These are phyloP conservation scores for Mythimna vitellina DNA, from an alignment of 2,888 invertebrate genomes.

Conservation along the genomic window DNA sequence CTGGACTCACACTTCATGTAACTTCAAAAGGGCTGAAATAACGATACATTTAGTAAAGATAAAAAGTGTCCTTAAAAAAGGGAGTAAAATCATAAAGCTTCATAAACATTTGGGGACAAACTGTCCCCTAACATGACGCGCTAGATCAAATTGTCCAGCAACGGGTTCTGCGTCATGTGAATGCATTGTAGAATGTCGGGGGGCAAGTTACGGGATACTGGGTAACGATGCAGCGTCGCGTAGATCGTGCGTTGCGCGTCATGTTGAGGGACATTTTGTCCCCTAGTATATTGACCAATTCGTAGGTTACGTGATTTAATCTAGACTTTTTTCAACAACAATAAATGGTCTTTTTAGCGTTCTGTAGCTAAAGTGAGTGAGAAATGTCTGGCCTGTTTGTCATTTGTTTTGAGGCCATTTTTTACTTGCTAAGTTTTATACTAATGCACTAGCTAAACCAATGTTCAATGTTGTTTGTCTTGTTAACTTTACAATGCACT, in stretches of 20 bases:
- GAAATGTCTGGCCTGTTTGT: constrained; percentile 22
- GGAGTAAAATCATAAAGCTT: not conserved
- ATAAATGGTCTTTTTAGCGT: constrained; percentile 45
- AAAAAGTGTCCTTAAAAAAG: constrained; percentile 45
- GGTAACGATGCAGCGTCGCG: no score
- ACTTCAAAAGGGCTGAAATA: constrained; percentile 26
- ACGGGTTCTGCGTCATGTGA: no score
- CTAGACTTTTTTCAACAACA: constrained; percentile 42
- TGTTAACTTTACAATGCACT: constrained; percentile 10
- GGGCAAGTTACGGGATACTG: no score
- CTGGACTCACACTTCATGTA: constrained; percentile 17
- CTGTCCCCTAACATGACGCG: no score
- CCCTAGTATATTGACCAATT: constrained; percentile 7
- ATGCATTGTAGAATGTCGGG: no score
- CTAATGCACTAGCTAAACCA: not conserved
- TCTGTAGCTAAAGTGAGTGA: constrained; percentile 24
- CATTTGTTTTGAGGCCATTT: constrained; percentile 26
- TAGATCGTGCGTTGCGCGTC: no score
- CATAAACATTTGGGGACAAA: no score
- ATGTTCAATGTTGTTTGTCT: not conserved
- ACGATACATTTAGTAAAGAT: constrained; percentile 20
- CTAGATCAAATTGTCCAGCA: no score
- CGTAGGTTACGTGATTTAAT: constrained; percentile 50
- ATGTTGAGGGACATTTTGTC: no score
- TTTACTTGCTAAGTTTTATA: constrained; percentile 11